A percentile compares a stretch with the other conserved stretches of the same genome.
Conservation (phyloP, 2,888 invertebrate genomes). For the Stomorhina lunata region DNA sequence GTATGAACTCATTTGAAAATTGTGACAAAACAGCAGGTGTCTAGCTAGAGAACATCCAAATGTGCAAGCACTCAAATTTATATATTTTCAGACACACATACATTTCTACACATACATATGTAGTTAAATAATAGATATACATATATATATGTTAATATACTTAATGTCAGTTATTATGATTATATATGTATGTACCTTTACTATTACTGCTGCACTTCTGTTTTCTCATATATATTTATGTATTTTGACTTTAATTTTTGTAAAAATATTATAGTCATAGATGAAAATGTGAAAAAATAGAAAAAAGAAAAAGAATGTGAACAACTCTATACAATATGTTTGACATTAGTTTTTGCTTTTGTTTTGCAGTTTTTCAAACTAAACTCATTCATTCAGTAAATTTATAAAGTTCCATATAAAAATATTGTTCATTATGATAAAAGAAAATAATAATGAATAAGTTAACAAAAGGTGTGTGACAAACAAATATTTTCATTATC, state of each 20-base stretch:
- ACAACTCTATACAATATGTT: slow-evolving; percentile 16
- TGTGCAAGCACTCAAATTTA: not conserved
- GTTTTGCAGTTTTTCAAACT: slow-evolving; percentile 39
- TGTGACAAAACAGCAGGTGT: slow-evolving; percentile 57
- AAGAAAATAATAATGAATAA: slow-evolving; percentile 19
- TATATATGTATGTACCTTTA: not conserved
- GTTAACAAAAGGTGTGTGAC: not conserved
- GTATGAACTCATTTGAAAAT: slow-evolving; percentile 33
- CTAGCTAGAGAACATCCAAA: slow-evolving; percentile 28
- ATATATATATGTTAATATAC: not conserved
- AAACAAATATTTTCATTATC: slow-evolving; percentile 12
- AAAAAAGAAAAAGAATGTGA: not conserved
- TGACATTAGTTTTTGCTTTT: slow-evolving; percentile 46
- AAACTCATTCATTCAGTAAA: slow-evolving; percentile 16
- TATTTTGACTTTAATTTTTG: slow-evolving; percentile 15
- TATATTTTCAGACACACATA: not conserved
- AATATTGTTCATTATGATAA: slow-evolving; percentile 34
- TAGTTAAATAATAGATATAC: too few species aligned
- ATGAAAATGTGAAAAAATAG: not conserved
- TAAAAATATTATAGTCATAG: slow-evolving; percentile 3
- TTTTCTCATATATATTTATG: not conserved
- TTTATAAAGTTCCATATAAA: slow-evolving; percentile 33
- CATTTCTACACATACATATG: too few species aligned
- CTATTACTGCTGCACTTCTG: not conserved
- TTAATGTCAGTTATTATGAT: slow-evolving; percentile 29